Evolutionary conservation across 1,140 invertebrate species (phyloP), one percentile per base, ranked within the genome.

Genomic region (Trichomalopsis sarcophagae): DNA sequence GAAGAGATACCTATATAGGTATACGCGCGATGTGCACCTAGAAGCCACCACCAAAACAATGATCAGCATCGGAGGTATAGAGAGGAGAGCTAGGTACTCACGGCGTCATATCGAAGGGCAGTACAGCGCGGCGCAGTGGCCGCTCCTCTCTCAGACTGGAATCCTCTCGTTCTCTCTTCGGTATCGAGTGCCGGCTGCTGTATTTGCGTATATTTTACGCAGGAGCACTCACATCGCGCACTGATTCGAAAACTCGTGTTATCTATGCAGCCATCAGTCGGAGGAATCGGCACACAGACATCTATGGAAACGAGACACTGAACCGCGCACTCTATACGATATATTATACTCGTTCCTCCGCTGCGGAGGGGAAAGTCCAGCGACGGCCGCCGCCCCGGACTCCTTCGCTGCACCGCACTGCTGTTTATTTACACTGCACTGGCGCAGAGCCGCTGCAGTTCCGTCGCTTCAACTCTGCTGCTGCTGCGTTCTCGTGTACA

Each of bases 21-120:
- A 50, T 50, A 10, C 47, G 11, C 47, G 11, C 47, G 11, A 4
- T 55, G 50, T 21, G 50, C 11, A 55, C 50, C 50, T 21, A 55
- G 4, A 55, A 55, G 14, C 50, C 50, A 4, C 50, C 50, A 55
- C 50, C 50, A 21, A 21, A 55, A 55, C 17, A 55, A 55, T 9
- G 5, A 36, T 36, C 33, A 36, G 33, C 14, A 50, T 50, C 2
- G 14, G 10, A 50, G 10, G 17, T 27, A 1, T 27, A 14, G 17
- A 55, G 17, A 55, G 2, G 2, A n/a, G 1, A 11, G 4, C 27
- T 74, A 11, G 4, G 17, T 74, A 82, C 81, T 82, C n/a, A 82
- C 81, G 81, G 81, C 69, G 75, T 82, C 30, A 74, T 82, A 71
- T 33, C 47, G 71, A 50, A 82, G 44, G 47, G 27, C 30, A 82